Evolutionary conservation across 1,140 invertebrate species (phyloP).

Genomic region (Drosophila bipectinata): DNA sequence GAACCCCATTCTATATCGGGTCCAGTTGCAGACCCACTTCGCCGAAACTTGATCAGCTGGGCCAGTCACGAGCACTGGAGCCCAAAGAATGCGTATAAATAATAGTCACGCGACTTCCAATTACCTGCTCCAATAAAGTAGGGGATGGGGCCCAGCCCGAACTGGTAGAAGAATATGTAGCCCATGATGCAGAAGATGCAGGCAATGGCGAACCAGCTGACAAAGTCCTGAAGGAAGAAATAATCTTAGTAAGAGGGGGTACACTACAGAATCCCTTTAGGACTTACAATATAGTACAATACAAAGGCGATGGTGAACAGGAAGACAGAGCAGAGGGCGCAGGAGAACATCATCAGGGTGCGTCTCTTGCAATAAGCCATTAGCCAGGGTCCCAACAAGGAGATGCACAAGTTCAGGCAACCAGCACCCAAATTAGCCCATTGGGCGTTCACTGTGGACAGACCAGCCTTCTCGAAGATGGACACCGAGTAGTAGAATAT

Average conservation of each 20-base stretch:
- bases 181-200: slow-evolving; percentile 89
- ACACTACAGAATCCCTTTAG: not conserved
- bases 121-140: slow-evolving; percentile 93
- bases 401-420: slow-evolving; percentile 88
- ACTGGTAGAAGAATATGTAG: slow-evolving; percentile 92
- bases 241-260: not conserved
- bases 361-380: slow-evolving; percentile 86
- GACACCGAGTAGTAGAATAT: slow-evolving; percentile 91
- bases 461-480: slow-evolving; percentile 88
- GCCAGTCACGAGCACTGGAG: slow-evolving; percentile 4
- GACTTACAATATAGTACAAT: slow-evolving; percentile 86
- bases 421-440: slow-evolving; percentile 90
- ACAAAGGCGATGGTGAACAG: slow-evolving; percentile 86
- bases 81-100: not conserved
- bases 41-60: slow-evolving; percentile 15
- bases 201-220: slow-evolving; percentile 89
- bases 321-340: slow-evolving; percentile 84
- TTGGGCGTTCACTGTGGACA: slow-evolving; percentile 85
- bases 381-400: slow-evolving; percentile 86
- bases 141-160: slow-evolving; percentile 94
- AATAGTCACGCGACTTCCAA: slow-evolving; percentile 31
- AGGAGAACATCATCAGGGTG: slow-evolving; percentile 86
- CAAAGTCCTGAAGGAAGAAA: slow-evolving; percentile 85
- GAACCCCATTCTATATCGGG: not conserved
- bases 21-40: slow-evolving; percentile 20